phyloP scores from a whole-genome alignment of 2,113 vertebrate genomes.

The Dascyllus trimaculatus region DNA sequence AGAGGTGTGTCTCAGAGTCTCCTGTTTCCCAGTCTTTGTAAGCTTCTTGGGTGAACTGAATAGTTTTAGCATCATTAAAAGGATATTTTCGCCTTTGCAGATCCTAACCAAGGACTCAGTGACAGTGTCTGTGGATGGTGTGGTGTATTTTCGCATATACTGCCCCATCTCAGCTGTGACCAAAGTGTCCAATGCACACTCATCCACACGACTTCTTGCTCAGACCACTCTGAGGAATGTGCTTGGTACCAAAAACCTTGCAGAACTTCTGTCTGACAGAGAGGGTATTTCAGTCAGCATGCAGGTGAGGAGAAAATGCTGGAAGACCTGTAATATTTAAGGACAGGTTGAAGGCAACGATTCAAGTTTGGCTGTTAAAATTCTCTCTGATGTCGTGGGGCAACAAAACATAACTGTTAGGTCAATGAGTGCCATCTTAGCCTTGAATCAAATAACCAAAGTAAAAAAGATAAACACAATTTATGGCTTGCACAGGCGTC shows the following conservation, averaged over 20 bases:
- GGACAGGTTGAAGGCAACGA: too few species aligned
- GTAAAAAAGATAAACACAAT: too few species aligned
- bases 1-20: conserved; percentile 84
- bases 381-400: background rate
- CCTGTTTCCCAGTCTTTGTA: background rate
- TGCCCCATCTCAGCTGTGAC: conserved; percentile 88
- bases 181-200: conserved; percentile 86
- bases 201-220: conserved; percentile 87
- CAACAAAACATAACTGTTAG: too few species aligned
- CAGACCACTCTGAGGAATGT: conserved; percentile 91
- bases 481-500: too few species aligned
- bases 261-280: conserved; percentile 88
- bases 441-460: too few species aligned
- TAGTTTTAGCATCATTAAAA: background rate
- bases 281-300: conserved; percentile 89
- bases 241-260: conserved; percentile 88
- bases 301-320: conserved; percentile 76
- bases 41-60: background rate
- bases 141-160: conserved; percentile 88
- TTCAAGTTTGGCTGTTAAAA: background rate
- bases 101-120: conserved; percentile 91
- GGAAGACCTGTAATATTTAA: too few species aligned
- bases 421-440: too few species aligned
- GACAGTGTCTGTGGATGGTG: conserved; percentile 89
- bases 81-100: conserved; percentile 58